Conservation (phyloP, 2,113 vertebrate genomes). For the Cariama cristata region DNA sequence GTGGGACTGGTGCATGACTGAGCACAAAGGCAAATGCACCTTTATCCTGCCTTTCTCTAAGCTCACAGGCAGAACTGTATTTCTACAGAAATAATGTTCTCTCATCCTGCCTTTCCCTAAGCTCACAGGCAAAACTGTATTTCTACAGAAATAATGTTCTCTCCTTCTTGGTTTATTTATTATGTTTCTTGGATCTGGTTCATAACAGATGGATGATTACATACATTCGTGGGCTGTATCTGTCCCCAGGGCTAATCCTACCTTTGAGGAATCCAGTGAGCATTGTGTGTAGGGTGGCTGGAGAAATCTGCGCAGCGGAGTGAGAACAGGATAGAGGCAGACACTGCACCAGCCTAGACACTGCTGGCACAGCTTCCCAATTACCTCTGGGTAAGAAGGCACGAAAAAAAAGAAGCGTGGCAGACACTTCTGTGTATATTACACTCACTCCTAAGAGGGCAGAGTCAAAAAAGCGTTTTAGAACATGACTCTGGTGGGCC, state of each 20-base stretch:
- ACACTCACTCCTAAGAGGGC: slow-evolving; percentile 70
- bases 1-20: neutral
- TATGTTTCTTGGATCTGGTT: neutral
- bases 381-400: slow-evolving; percentile 61
- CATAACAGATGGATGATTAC: neutral
- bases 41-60: slow-evolving; percentile 10
- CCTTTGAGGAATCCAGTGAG: slow-evolving; percentile 78
- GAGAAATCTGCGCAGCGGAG: slow-evolving; percentile 81
- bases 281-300: slow-evolving; percentile 72
- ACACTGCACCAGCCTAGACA: slow-evolving; percentile 74
- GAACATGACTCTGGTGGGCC: neutral
- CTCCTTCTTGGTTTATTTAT: neutral
- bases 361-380: slow-evolving; percentile 79
- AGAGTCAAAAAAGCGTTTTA: neutral
- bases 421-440: slow-evolving; percentile 77
- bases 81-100: neutral
- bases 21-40: neutral
- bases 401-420: slow-evolving; percentile 73
- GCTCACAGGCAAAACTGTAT: neutral
- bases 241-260: neutral
- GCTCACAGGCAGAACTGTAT: neutral
- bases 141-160: neutral
- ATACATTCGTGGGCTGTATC: neutral
- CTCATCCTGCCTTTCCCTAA: slow-evolving; percentile 9
- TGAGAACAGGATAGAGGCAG: slow-evolving; percentile 74